phyloP scores from a whole-genome alignment of 2,113 vertebrate genomes.

The Camelus dromedarius region DNA sequence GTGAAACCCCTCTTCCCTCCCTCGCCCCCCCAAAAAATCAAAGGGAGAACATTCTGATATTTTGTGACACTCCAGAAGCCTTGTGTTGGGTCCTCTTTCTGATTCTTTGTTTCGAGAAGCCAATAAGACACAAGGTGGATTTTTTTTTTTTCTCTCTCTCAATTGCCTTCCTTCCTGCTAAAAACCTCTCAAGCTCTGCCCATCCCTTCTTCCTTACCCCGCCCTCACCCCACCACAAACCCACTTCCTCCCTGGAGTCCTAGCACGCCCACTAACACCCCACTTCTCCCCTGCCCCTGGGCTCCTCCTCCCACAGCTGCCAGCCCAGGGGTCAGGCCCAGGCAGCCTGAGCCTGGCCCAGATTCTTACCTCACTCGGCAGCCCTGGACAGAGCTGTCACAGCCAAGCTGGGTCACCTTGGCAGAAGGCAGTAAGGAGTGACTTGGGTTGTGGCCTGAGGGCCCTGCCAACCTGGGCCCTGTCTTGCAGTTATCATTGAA shows the following conservation, averaged over 20 bases:
- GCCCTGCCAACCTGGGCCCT: not conserved
- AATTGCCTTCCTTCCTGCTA: constrained; percentile 77
- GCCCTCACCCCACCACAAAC: constrained; percentile 52
- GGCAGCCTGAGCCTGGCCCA: constrained; percentile 5
- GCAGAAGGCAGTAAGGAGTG: constrained; percentile 12
- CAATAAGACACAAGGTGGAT: not conserved
- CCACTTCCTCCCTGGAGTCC: constrained; percentile 69
- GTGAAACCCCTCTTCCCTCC: not conserved
- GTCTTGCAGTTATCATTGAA: not conserved
- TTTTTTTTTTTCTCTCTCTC: constrained; percentile 65
- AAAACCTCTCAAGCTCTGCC: constrained; percentile 47
- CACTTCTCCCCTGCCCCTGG: not conserved
- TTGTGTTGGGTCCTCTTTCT: not conserved
- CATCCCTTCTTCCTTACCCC: not conserved
- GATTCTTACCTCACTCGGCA: constrained; percentile 45
- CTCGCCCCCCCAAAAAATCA: not conserved
- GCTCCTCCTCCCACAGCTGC: not conserved
- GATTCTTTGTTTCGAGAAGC: constrained; percentile 50
- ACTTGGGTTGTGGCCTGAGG: not conserved
- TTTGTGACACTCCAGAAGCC: not conserved
- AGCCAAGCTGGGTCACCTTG: constrained; percentile 33
- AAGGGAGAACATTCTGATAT: not conserved
- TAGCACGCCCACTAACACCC: not conserved
- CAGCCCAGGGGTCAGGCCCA: constrained; percentile 27
- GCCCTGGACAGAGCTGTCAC: not conserved